phyloP scores from a whole-genome alignment of 2,888 invertebrate species.

The Dione vanillae region DNA sequence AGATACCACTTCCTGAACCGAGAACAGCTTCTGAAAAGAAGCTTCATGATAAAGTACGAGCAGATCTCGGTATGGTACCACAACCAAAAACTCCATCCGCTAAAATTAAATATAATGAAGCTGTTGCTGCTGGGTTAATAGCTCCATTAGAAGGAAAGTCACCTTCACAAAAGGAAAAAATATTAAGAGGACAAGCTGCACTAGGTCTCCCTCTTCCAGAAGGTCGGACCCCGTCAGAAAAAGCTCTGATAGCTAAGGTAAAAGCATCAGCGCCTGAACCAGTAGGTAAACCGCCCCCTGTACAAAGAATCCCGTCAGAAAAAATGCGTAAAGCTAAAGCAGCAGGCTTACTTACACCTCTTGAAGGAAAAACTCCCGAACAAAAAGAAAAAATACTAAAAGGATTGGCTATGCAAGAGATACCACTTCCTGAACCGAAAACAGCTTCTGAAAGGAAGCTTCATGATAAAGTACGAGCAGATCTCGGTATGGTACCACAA shows the following conservation, averaged over 20 bases:
- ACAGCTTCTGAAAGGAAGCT: constrained; percentile 13
- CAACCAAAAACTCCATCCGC: constrained; percentile 46
- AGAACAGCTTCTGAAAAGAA: constrained; percentile 48
- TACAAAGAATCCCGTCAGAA: background rate
- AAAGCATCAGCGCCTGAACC: constrained; percentile 1
- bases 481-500: constrained; percentile 52
- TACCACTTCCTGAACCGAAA: constrained; percentile 14
- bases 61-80: constrained; percentile 51
- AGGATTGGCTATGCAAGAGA: constrained; percentile 28
- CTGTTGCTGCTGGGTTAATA: constrained; percentile 49
- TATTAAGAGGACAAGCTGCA: constrained; percentile 45
- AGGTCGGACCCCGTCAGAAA: background rate
- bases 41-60: constrained; percentile 49
- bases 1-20: constrained; percentile 44
- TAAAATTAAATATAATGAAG: constrained; percentile 46
- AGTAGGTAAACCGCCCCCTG: background rate
- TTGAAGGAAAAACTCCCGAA: constrained; percentile 50
- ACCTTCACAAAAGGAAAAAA: constrained; percentile 51
- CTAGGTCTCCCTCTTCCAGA: constrained; percentile 43
- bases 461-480: constrained; percentile 34
- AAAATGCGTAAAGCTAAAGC: constrained; percentile 35
- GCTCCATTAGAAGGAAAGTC: constrained; percentile 54
- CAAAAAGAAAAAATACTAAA: constrained; percentile 45
- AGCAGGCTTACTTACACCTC: constrained; percentile 49
- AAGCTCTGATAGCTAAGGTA: background rate